Evolutionary conservation across 2,888 invertebrate species (phyloP).

Genomic region (Pheosia gnoma): DNA sequence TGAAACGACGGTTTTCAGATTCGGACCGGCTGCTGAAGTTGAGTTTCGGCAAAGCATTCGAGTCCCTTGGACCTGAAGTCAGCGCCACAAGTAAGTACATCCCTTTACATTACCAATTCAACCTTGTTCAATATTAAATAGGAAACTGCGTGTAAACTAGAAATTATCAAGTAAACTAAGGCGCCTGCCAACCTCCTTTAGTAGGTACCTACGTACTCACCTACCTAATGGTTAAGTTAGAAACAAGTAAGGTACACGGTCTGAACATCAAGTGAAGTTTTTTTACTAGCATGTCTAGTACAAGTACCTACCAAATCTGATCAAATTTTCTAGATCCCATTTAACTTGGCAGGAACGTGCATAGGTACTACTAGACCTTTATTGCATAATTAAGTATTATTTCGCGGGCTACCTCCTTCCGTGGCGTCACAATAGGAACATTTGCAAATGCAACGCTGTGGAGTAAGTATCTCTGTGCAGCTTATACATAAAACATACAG

Average conservation of each 20-base stretch:
- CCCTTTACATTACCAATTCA: slow-evolving; percentile 33
- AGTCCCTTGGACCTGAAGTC: slow-evolving; percentile 88
- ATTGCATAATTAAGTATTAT: too few species aligned
- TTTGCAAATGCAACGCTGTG: slow-evolving; percentile 32
- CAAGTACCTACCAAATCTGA: background rate
- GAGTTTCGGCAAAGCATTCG: slow-evolving; percentile 81
- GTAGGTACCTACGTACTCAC: background rate
- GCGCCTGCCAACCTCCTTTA: background rate
- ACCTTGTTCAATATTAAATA: slow-evolving; percentile 34
- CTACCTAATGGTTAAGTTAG: background rate
- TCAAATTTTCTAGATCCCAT: background rate
- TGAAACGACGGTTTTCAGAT: slow-evolving; percentile 62
- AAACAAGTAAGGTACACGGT: too few species aligned
- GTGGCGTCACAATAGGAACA: slow-evolving; percentile 21
- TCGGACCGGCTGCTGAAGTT: slow-evolving; percentile 77
- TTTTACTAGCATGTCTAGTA: background rate
- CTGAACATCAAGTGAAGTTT: too few species aligned
- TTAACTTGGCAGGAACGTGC: too few species aligned
- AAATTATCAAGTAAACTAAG: background rate
- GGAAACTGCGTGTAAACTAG: slow-evolving; percentile 27
- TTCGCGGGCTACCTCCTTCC: slow-evolving; percentile 1
- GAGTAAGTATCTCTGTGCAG: slow-evolving; percentile 18
- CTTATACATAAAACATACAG: slow-evolving; percentile 35
- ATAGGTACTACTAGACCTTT: too few species aligned
- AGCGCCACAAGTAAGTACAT: slow-evolving; percentile 89